Conservation (phyloP, 1,140 invertebrate genomes). For the Stegodyphus mimosarum region DNA sequence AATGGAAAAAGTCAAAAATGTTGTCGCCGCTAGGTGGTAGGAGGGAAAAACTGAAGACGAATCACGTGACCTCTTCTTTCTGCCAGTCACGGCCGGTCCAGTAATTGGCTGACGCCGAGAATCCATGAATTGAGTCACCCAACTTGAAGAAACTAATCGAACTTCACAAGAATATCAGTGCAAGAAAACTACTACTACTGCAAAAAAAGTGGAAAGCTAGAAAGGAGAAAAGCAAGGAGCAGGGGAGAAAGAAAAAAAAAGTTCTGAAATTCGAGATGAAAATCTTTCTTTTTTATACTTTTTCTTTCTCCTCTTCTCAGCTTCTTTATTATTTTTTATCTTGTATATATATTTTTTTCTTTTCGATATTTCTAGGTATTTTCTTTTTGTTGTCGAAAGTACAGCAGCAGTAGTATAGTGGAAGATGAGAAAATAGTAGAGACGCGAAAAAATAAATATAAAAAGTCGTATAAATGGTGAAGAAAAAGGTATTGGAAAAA, state of each 20-base stretch:
- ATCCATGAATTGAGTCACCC: constrained; percentile 59
- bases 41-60: constrained; percentile 49
- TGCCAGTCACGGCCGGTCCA: constrained; percentile 55
- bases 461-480: constrained; percentile 51
- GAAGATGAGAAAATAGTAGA: constrained; percentile 42
- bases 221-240: constrained; percentile 10
- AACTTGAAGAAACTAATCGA: constrained; percentile 60
- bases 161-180: constrained; percentile 57
- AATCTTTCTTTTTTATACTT: constrained; percentile 51
- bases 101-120: constrained; percentile 55
- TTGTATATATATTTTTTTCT: constrained; percentile 46
- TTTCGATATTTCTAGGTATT: constrained; percentile 40
- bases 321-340: constrained; percentile 40
- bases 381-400: constrained; percentile 54
- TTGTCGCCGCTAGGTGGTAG: constrained; percentile 20
- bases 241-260: constrained; percentile 14
- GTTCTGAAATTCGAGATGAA: constrained; percentile 60
- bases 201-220: constrained; percentile 19
- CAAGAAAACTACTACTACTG: constrained; percentile 35
- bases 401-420: constrained; percentile 10
- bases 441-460: constrained; percentile 27
- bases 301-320: background rate
- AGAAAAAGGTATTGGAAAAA: constrained; percentile 60
- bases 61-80: constrained; percentile 59
- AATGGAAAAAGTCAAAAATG: constrained; percentile 11